Conservation (phyloP, 2,797 vertebrate species). For the Trichosurus vulpecula region DNA sequence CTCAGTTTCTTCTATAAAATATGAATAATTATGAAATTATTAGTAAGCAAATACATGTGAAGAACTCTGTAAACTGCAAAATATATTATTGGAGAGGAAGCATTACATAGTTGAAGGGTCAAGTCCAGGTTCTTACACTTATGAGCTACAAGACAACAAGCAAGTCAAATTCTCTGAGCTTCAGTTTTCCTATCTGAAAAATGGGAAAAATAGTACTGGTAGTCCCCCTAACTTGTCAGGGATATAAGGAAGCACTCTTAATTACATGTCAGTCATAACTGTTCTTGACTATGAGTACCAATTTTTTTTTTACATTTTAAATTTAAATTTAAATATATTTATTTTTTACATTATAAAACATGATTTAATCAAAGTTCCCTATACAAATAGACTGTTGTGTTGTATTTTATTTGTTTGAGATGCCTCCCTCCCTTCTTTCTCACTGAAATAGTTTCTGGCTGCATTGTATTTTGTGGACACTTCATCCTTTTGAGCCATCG, state of each 20-base stretch:
- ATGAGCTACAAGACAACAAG: background rate
- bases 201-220: background rate
- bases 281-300: background rate
- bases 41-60: background rate
- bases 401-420: background rate
- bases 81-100: background rate
- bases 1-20: background rate
- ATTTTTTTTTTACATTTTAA: background rate
- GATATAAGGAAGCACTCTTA: background rate
- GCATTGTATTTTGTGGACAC: background rate
- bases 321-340: no score
- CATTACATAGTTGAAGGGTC: background rate
- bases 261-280: background rate
- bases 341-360: background rate
- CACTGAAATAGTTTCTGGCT: background rate
- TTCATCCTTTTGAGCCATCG: background rate
- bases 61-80: background rate
- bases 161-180: background rate
- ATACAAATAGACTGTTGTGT: background rate
- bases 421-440: background rate
- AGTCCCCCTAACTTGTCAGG: background rate
- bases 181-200: background rate
- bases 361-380: background rate
- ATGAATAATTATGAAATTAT: background rate
- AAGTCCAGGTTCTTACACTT: background rate